Conservation (phyloP, 1,140 invertebrate species). For the Pollicipes pollicipes region DNA sequence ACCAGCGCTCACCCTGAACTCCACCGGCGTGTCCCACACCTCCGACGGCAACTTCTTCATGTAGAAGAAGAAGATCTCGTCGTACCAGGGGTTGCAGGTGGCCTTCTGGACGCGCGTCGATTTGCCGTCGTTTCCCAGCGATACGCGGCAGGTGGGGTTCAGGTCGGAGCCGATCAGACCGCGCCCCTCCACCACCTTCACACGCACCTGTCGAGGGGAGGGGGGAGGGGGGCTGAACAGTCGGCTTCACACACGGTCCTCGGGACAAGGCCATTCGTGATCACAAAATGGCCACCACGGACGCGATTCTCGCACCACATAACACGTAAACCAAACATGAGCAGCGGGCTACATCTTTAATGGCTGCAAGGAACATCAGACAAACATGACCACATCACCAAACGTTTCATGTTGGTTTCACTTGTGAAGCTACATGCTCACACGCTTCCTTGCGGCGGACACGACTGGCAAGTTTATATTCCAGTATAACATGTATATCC, state of each 20-base stretch:
- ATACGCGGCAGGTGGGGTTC: constrained; percentile 28
- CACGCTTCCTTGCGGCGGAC: too few relatives aligned
- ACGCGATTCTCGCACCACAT: background rate
- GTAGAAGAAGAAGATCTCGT: constrained; percentile 34
- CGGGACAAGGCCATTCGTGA: background rate
- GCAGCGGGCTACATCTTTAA: background rate
- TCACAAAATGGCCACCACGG: background rate
- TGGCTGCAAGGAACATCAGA: background rate
- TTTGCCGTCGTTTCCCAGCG: constrained; percentile 25
- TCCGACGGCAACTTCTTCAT: constrained; percentile 27
- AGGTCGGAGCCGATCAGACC: constrained; percentile 31
- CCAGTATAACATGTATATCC: too few relatives aligned
- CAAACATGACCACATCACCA: constrained; percentile 1
- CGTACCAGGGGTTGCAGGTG: constrained; percentile 29
- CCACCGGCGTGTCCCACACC: constrained; percentile 28
- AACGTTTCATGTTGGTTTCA: too few relatives aligned
- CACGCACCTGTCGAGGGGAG: constrained; percentile 27
- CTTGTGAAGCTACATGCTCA: too few relatives aligned
- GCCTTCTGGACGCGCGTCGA: constrained; percentile 31
- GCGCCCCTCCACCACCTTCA: constrained; percentile 30
- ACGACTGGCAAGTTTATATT: too few relatives aligned
- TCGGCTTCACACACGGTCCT: too few relatives aligned
- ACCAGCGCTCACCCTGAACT: constrained; percentile 26
- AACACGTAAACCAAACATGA: background rate
- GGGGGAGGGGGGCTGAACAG: too few relatives aligned